Evolutionary conservation across 2,797 vertebrate genomes (phyloP).

Genomic region (Pterois miles): DNA sequence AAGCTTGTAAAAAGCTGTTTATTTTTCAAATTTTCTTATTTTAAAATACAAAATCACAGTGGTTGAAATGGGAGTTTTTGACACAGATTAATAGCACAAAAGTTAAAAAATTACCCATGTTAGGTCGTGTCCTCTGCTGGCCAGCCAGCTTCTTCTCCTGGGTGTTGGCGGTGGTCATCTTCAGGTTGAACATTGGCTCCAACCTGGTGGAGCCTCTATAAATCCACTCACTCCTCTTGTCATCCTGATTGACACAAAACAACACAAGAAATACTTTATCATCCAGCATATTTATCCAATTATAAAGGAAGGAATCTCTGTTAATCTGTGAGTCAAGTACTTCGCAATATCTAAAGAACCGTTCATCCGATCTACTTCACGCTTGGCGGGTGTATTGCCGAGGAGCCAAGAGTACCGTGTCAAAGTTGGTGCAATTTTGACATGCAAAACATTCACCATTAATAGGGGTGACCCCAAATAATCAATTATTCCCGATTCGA

Average conservation of each 20-base stretch:
- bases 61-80: background rate
- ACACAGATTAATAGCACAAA: background rate
- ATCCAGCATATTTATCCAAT: background rate
- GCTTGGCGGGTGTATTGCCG: background rate
- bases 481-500: too few species aligned
- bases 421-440: too few species aligned
- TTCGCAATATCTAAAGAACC: background rate
- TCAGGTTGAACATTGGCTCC: constrained; percentile 99
- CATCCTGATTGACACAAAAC: constrained; percentile 80
- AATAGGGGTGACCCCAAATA: too few species aligned
- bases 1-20: background rate
- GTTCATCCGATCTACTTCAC: background rate
- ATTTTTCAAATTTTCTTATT: background rate
- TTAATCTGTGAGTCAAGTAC: too few species aligned
- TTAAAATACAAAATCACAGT: background rate
- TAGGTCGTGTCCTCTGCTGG: constrained; percentile 92
- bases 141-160: constrained; percentile 95
- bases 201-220: constrained; percentile 96
- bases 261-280: background rate
- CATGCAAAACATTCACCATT: too few species aligned
- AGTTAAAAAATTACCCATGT: constrained; percentile 85
- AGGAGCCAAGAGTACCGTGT: background rate
- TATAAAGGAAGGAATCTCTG: background rate
- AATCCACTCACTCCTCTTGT: constrained; percentile 98
- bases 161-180: constrained; percentile 91